Base-by-base conservation (phyloP, 53 echinoderm and acorn worm genomes). In the Patiria pectinifera region DNA sequence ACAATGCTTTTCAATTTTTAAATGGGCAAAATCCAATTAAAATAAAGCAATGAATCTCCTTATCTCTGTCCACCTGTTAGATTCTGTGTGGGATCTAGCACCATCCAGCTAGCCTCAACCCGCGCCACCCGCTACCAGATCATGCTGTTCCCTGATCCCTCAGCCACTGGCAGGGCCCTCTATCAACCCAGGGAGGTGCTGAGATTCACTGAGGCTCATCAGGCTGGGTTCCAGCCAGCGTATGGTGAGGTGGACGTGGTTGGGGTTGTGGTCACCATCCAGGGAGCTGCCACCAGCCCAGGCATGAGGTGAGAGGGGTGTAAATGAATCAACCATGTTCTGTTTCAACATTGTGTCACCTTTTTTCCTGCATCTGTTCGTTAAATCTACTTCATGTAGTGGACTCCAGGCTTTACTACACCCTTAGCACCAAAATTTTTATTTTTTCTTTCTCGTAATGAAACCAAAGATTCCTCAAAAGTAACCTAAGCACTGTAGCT, bases 191-290 rank as follows among this genome's bases (percentile, higher is more conserved):
- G 97, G 83, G 85, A 71, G 58, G 91, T 91, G 13, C 85, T 85
- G 78, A 62, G 92, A 24, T 91, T 94, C 16, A 71, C 96, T 47
- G 79, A 89, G 12, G 83, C 87, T 78, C 91, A 91, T 46, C 60
- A 26, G 21, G 90, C 58, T 22, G 92, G 91, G 25, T 94, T 92
- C 87, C 62, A 94, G 76, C 92, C 96, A 72, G 89, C 84, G 21
- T 97, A 94, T 82, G 94, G 95, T 43, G 99, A 99, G 62, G 93
- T 99, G 71, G 97, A 99, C 87, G 96, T 94, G 5, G 95, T 94
- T 45, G 99, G 99, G 10, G 60, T 97, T 62, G 97, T 99, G 71
- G 93, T 93, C 6, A 45, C 86, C 22, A 59, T 82, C 48, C 74
- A 71, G 74, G 74, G 62, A 82, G n/a, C 71, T 80, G 88, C 66